phyloP scores from a whole-genome alignment of 2,888 invertebrate species.

The Encarsia formosa region DNA sequence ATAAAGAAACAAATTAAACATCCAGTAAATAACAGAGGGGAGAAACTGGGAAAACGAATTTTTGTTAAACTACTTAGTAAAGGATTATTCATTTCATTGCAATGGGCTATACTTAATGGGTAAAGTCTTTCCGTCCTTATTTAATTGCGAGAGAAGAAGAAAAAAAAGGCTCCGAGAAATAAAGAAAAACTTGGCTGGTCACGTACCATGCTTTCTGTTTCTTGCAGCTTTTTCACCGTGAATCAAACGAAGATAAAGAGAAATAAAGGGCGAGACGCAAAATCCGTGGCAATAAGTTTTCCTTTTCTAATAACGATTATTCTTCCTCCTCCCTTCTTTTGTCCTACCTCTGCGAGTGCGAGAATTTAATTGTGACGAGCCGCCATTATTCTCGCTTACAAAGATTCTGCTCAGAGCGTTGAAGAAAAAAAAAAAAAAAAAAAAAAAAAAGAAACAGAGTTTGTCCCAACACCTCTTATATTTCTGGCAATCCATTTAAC shows the following conservation, averaged over 20 bases:
- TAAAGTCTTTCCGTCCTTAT: conserved; percentile 1
- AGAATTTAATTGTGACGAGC: conserved; percentile 27
- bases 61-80: conserved; percentile 10
- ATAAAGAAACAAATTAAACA: too few species aligned
- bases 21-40: too few species aligned
- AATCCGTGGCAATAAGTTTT: conserved; percentile 26
- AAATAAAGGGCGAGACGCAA: conserved; percentile 3
- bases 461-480: not conserved
- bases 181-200: not conserved
- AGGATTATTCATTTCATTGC: conserved; percentile 4
- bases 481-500: conserved; percentile 16
- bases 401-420: not conserved
- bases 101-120: conserved; percentile 2
- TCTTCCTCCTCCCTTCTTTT: conserved; percentile 19
- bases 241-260: conserved; percentile 16
- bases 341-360: conserved; percentile 19
- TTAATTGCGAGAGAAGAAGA: conserved; percentile 3
- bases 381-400: conserved; percentile 26
- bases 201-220: not conserved
- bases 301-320: conserved; percentile 27
- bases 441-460: not conserved
- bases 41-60: not conserved
- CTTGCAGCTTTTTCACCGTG: not conserved
- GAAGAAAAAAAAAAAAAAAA: not conserved
- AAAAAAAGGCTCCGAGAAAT: not conserved